Percentiles rank a stretch among this genome's conserved stretches.
Evolutionary conservation across 2,888 invertebrate genomes (phyloP).

Genomic region (Cephus pygmeus): DNA sequence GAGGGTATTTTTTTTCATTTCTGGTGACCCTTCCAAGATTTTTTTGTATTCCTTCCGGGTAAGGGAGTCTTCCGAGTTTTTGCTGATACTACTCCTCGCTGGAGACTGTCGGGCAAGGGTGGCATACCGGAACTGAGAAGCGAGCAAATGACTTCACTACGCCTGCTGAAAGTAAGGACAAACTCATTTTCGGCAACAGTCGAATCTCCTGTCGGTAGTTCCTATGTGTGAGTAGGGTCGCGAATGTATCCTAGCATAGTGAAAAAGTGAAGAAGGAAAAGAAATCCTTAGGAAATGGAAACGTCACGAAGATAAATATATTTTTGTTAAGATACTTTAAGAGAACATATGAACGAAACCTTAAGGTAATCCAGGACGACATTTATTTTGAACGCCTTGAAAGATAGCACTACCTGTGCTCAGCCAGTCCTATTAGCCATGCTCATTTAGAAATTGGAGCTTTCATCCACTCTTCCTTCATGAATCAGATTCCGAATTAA

Average conservation of each 20-base stretch:
- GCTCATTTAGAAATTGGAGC: background rate
- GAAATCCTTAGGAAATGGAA: background rate
- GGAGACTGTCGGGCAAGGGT: background rate
- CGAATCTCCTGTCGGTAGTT: background rate
- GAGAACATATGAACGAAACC: background rate
- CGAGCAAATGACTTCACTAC: conserved; percentile 18
- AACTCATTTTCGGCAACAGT: background rate
- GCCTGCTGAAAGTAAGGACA: conserved; percentile 5
- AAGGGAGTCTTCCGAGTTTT: background rate
- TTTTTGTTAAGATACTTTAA: background rate
- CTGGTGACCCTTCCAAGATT: background rate
- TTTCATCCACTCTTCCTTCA: background rate
- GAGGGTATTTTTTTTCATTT: background rate
- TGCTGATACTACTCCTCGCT: background rate
- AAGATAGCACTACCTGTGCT: background rate
- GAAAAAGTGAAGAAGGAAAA: background rate
- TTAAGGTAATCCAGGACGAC: background rate
- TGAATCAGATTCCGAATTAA: background rate
- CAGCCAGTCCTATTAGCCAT: background rate
- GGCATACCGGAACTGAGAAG: background rate
- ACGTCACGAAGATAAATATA: too few species aligned
- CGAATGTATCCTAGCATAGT: background rate
- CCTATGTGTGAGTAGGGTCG: background rate
- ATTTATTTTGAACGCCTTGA: background rate
- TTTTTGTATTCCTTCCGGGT: background rate